These are phyloP conservation scores for Oncorhynchus tshawytscha DNA, from an alignment of 2,113 vertebrate species.

Conservation along the genomic window DNA sequence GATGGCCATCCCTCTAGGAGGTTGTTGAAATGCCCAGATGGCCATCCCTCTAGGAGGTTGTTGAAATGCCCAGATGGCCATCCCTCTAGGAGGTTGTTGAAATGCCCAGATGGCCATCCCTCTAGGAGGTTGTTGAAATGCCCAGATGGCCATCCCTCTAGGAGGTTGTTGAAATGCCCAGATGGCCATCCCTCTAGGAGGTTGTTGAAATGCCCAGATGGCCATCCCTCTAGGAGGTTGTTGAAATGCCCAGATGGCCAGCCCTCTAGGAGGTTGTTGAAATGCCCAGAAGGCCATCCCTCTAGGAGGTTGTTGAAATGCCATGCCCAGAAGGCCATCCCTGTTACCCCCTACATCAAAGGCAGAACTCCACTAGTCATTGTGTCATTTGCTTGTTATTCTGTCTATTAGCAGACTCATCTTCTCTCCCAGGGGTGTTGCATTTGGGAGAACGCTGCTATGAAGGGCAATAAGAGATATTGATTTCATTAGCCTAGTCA, in stretches of 20 bases:
- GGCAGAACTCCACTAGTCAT: slow-evolving; percentile 15
- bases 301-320: not conserved
- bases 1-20: not conserved
- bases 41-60: not conserved
- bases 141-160: not conserved
- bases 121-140: not conserved
- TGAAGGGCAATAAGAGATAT: not conserved
- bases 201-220: too few relatives aligned
- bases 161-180: not conserved
- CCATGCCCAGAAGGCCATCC: not conserved
- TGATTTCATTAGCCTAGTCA: too few relatives aligned
- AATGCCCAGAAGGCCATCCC: too few relatives aligned
- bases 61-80: not conserved
- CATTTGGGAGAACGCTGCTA: not conserved
- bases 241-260: not conserved
- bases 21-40: not conserved
- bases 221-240: too few relatives aligned
- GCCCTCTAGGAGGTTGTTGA: too few relatives aligned
- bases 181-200: not conserved
- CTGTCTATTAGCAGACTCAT: slow-evolving; percentile 1
- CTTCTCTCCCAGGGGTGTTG: slow-evolving; percentile 4
- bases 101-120: not conserved
- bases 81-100: not conserved
- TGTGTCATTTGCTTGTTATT: slow-evolving; percentile 7
- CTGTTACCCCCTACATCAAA: not conserved